Percentiles rank a stretch among this genome's conserved stretches.
These are phyloP conservation scores for Bucco capensis DNA, from an alignment of 2,113 vertebrate genomes.

Conservation along the genomic window DNA sequence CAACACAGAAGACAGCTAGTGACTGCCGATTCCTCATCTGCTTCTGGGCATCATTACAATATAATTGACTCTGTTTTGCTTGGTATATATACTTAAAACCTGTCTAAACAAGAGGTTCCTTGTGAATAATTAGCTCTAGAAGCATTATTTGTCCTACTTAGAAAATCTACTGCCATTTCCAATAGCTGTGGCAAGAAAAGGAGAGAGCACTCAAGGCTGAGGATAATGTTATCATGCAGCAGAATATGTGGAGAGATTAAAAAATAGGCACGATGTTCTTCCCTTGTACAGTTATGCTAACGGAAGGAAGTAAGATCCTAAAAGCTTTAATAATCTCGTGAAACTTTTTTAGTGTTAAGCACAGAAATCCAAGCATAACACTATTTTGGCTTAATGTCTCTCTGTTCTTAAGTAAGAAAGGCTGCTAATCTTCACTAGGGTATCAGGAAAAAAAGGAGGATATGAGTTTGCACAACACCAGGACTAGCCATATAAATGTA, in stretches of 20 bases:
- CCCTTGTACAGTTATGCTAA: neutral
- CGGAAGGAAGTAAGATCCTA: neutral
- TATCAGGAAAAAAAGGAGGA: neutral
- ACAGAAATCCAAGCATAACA: neutral
- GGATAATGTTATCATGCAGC: neutral
- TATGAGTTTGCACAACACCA: neutral
- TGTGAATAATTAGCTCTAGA: neutral
- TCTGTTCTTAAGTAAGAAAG: neutral
- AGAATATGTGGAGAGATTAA: neutral
- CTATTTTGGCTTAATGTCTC: neutral
- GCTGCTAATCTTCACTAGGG: neutral
- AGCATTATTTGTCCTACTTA: neutral
- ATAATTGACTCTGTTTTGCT: neutral
- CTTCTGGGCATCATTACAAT: neutral
- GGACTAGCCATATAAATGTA: neutral
- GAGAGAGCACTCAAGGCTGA: neutral
- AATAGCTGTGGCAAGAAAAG: neutral
- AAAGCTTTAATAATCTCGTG: neutral
- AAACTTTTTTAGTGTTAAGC: neutral
- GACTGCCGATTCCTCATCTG: rapidly evolving
- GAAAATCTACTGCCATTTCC: neutral
- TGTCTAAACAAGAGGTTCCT: neutral
- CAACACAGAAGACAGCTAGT: neutral
- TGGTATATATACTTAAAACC: neutral
- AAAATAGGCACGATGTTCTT: neutral